Percentiles rank a stretch among this genome's conserved stretches.
Evolutionary conservation across 1,140 invertebrate species (phyloP).

Genomic region (Heliconius melpomene): DNA sequence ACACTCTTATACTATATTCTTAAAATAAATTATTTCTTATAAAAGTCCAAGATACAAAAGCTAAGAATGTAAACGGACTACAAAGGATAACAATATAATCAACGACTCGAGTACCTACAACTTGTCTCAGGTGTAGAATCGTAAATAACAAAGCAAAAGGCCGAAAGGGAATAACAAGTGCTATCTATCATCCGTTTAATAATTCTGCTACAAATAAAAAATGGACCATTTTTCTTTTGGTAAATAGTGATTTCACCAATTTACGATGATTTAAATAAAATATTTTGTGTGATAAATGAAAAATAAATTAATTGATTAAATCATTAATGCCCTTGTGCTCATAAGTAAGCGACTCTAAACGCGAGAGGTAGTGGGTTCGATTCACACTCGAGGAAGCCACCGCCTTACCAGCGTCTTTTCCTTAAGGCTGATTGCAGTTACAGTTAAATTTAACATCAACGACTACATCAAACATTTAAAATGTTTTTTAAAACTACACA

Average conservation of each 20-base stretch:
- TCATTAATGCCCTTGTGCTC: too few relatives aligned
- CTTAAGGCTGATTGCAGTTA: too few relatives aligned
- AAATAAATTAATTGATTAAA: too few relatives aligned
- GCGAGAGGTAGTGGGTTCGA: too few relatives aligned
- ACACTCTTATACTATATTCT: too few relatives aligned
- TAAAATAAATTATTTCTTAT: background rate
- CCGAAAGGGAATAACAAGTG: background rate
- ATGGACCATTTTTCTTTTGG: background rate
- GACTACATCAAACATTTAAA: too few relatives aligned
- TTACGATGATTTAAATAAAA: background rate
- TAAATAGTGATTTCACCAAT: background rate
- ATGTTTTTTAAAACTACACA: too few relatives aligned
- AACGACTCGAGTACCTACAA: background rate
- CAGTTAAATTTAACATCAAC: too few relatives aligned
- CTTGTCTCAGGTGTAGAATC: slow-evolving; percentile 2
- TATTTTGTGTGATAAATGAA: too few relatives aligned
- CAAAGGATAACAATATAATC: slow-evolving; percentile 2
- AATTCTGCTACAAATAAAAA: slow-evolving; percentile 7
- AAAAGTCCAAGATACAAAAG: background rate
- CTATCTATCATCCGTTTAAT: background rate
- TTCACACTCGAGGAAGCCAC: too few relatives aligned
- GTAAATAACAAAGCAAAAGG: slow-evolving; percentile 9
- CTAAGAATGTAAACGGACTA: background rate
- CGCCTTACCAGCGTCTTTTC: too few relatives aligned
- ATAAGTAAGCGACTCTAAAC: too few relatives aligned